These are phyloP conservation scores for Pherbina coryleti DNA, from an alignment of 2,888 invertebrate species.

Conservation along the genomic window DNA sequence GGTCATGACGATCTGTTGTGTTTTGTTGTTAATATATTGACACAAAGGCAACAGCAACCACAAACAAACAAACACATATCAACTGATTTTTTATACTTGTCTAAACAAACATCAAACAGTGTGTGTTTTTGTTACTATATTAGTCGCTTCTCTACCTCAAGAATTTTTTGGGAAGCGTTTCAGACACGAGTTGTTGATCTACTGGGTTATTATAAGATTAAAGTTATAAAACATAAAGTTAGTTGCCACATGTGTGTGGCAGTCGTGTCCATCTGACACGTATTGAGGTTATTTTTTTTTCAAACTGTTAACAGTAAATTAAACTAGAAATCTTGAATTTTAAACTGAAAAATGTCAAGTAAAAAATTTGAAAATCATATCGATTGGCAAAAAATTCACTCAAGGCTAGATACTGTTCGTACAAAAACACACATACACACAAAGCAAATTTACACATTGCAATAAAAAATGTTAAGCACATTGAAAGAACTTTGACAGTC, in stretches of 20 bases:
- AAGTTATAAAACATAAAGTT: too few relatives aligned
- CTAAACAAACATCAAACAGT: background rate
- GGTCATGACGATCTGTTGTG: background rate
- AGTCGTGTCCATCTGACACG: too few relatives aligned
- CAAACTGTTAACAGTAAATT: background rate
- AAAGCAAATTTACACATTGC: conserved; percentile 10
- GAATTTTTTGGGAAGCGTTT: too few relatives aligned
- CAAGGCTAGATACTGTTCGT: conserved; percentile 6
- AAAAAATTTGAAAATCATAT: conserved; percentile 14
- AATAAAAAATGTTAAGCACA: conserved; percentile 39
- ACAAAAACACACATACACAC: conserved; percentile 12
- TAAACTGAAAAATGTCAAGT: background rate
- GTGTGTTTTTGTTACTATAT: background rate
- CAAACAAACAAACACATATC: conserved; percentile 41
- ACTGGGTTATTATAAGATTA: too few relatives aligned
- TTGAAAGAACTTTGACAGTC: conserved; percentile 55
- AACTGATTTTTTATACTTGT: conserved; percentile 36
- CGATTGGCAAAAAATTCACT: conserved; percentile 19
- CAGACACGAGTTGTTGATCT: too few relatives aligned
- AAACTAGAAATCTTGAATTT: conserved; percentile 3
- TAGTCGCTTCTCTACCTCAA: too few relatives aligned
- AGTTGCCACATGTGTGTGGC: too few relatives aligned
- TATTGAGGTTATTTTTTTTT: conserved; percentile 11
- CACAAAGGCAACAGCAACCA: conserved; percentile 45
- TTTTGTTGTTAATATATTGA: conserved; percentile 38